Base-by-base conservation (phyloP, 2,888 invertebrate species). In the Ferrisia virgata region DNA sequence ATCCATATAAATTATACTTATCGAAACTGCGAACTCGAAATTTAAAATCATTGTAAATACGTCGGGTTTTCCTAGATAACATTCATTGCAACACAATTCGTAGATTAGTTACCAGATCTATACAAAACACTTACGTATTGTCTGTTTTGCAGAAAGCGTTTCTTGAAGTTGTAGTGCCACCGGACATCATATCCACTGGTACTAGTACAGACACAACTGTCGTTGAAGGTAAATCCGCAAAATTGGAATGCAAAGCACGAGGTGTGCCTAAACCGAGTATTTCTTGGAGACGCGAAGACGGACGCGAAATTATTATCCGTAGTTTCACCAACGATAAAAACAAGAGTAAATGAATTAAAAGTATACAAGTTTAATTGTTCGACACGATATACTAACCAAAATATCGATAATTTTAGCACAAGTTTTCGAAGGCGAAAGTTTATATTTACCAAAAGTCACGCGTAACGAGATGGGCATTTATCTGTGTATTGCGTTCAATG, bases 201-300 rank as follows among this genome's bases (percentile, higher is more conserved):
- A 96, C 96, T 11, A 95, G 96, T 81, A 96, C 96, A 15, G 97
- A 97, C 88, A 93, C 96, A 92, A 96, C 96, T 94, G 96, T 96
- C 84, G 95, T 95, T n/a, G 96, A 96, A 90, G 96, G 96, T 82
- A 95, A 96, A 53, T 93, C 95, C 6, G 95, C 95, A 0, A 96
- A 95, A 89, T 90, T 96, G 86, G 92, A 95, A 85, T 96, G 96
- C 89, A 94, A 94, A 88, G 95, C 96, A 0, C 91, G 94, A 85
- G 96, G 96, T 4, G 94, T 92, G 88, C 96, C 96, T 11, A 93
- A 94, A 86, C 96, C 96, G 0, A 93, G 93, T 87, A 95, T 96
- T 87, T 91, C 93, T 31, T 96, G 96, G 96, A 91, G 93, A 86
- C 91, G 96, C 85, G 96, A 96, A 89, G 96, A 96, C 88, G 94